Evolutionary conservation across 1,140 invertebrate species (phyloP).

Genomic region (Spodoptera litura): DNA sequence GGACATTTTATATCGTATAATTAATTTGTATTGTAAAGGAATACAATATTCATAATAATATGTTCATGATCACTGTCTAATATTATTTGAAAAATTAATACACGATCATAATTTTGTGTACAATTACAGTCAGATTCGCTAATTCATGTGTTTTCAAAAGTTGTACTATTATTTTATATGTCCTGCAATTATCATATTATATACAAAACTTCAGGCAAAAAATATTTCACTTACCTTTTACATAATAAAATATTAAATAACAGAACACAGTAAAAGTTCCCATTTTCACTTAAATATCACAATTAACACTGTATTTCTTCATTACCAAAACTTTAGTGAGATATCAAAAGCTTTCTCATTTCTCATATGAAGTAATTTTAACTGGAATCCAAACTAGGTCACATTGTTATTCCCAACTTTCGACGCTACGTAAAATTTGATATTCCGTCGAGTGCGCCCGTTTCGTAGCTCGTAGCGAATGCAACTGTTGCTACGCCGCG

Average conservation of each 20-base stretch:
- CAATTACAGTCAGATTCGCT: too few relatives aligned
- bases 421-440: constrained; percentile 15
- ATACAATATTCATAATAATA: too few relatives aligned
- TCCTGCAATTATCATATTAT: too few relatives aligned
- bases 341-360: not conserved
- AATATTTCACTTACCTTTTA: constrained; percentile 51
- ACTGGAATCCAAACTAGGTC: constrained; percentile 28
- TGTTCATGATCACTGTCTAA: too few relatives aligned
- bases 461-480: constrained; percentile 63
- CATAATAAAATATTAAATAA: constrained; percentile 48
- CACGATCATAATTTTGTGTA: too few relatives aligned
- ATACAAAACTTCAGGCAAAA: too few relatives aligned
- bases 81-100: too few relatives aligned
- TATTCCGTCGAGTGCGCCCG: constrained; percentile 61
- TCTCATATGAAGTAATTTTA: constrained; percentile 29
- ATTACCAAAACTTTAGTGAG: constrained; percentile 12
- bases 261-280: constrained; percentile 39
- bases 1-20: too few relatives aligned
- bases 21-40: too few relatives aligned
- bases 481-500: constrained; percentile 78
- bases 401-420: constrained; percentile 42
- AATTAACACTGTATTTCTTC: constrained; percentile 4
- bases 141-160: too few relatives aligned
- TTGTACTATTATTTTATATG: too few relatives aligned
- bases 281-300: constrained; percentile 48